Evolutionary conservation across 2,888 invertebrate species (phyloP).

Genomic region (Microctonus brassicae): DNA sequence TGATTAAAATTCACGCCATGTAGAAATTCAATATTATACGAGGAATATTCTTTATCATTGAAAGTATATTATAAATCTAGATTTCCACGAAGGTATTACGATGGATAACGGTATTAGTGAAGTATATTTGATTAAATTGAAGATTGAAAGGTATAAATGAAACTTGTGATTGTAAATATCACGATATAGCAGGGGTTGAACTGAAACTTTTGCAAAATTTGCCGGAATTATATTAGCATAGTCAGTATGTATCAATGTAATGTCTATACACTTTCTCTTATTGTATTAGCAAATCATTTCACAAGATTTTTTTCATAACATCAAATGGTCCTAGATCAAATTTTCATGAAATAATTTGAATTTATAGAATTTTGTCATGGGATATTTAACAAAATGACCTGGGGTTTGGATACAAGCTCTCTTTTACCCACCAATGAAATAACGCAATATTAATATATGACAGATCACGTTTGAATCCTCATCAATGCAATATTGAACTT

Average conservation of each 20-base stretch:
- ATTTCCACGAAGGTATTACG: not conserved
- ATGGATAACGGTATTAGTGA: not conserved
- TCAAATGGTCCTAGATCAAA: not conserved
- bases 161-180: not conserved
- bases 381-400: not conserved
- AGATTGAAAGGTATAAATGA: conserved; percentile 12
- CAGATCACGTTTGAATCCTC: not conserved
- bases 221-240: not conserved
- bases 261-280: not conserved
- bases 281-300: not conserved
- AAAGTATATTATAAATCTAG: not conserved
- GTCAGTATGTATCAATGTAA: too few species aligned
- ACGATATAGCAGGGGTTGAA: not conserved
- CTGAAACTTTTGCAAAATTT: not conserved
- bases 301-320: not conserved
- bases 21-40: not conserved
- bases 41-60: not conserved
- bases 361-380: not conserved
- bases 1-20: not conserved
- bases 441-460: not conserved
- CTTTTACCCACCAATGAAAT: not conserved
- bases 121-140: conserved; percentile 18
- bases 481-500: not conserved
- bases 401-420: not conserved
- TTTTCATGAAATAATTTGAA: not conserved